Percentiles rank a stretch among this genome's conserved stretches.
Evolutionary conservation across 1,140 invertebrate genomes (phyloP).

Genomic region (Bombus vancouverensis): DNA sequence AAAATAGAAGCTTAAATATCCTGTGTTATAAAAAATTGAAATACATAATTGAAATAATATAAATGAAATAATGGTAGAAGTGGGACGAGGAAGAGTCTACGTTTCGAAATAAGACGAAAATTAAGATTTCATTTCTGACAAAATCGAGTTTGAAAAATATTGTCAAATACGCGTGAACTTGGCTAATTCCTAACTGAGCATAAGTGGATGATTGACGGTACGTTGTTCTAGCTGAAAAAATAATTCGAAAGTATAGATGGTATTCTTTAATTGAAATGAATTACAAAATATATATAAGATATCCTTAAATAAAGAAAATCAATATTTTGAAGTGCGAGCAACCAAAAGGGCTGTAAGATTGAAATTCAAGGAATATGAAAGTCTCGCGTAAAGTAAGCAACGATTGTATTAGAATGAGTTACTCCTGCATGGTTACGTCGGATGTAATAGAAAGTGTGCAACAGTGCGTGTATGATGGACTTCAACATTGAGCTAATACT

Average conservation of each 20-base stretch:
- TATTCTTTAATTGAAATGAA: background rate
- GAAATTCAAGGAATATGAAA: background rate
- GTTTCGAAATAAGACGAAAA: background rate
- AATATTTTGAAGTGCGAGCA: background rate
- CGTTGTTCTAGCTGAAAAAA: background rate
- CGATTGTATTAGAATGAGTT: constrained; percentile 21
- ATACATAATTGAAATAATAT: too few species aligned
- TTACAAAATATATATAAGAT: background rate
- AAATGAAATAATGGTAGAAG: too few species aligned
- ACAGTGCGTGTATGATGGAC: constrained; percentile 15
- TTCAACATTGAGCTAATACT: background rate
- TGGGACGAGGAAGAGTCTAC: too few species aligned
- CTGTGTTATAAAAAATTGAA: background rate
- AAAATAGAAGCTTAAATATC: background rate
- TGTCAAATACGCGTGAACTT: too few species aligned
- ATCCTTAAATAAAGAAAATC: background rate
- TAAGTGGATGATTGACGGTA: background rate
- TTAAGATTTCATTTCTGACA: background rate
- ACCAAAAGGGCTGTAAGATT: background rate
- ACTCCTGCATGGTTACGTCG: constrained; percentile 24
- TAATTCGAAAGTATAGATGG: background rate
- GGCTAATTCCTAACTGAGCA: too few species aligned
- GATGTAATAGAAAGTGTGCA: constrained; percentile 38
- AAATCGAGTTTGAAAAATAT: background rate
- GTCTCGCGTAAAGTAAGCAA: background rate